A percentile compares a stretch with the other conserved stretches of the same genome.
phyloP scores from a whole-genome alignment of 2,113 vertebrate genomes.

The Alligator mississippiensis region DNA sequence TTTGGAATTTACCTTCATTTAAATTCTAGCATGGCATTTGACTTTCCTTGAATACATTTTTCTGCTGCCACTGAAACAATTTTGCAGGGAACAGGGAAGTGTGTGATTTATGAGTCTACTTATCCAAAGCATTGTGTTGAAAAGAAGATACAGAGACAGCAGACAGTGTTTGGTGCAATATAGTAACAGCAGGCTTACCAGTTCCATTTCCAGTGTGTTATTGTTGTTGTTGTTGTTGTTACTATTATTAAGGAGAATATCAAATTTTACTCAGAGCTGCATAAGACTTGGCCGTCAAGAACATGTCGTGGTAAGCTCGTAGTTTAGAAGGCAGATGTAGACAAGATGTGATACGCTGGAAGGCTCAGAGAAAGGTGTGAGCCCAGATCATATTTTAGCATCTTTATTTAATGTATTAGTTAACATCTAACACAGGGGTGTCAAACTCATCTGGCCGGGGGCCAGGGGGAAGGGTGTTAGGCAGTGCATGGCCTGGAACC shows the following conservation, averaged over 20 bases:
- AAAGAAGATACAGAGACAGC: neutral
- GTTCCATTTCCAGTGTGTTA: neutral
- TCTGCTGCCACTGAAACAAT: neutral
- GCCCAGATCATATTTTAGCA: too few species aligned
- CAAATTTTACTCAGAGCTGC: neutral
- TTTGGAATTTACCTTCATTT: constrained; percentile 26
- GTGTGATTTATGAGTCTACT: neutral
- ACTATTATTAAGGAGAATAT: neutral
- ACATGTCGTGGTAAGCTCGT: neutral
- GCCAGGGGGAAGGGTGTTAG: too few species aligned
- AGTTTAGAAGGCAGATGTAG: neutral
- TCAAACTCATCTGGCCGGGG: too few species aligned
- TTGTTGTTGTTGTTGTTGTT: neutral
- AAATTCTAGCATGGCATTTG: neutral
- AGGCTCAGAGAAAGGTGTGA: neutral
- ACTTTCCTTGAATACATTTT: neutral
- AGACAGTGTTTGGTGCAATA: neutral
- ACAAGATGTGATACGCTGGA: neutral
- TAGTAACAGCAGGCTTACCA: fast-evolving
- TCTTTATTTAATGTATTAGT: too few species aligned
- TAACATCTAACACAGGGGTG: too few species aligned
- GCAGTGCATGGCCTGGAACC: too few species aligned
- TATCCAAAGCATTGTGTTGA: neutral
- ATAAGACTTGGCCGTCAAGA: neutral
- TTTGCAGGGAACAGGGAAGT: neutral